Conservation (phyloP, 2,797 vertebrate genomes). For the Myripristis jacobus region DNA sequence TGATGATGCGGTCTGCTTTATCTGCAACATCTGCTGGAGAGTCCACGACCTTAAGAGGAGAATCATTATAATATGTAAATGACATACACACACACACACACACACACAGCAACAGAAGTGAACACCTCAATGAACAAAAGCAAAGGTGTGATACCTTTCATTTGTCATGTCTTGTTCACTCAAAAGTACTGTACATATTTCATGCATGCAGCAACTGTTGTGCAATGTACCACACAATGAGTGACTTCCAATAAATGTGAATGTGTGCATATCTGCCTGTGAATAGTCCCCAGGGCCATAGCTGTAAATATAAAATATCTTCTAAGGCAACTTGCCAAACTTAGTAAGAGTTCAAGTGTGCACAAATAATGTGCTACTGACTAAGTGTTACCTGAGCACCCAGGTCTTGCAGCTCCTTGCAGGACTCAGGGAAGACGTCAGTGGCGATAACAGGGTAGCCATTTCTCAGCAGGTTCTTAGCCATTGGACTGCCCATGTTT, state of each 20-base stretch:
- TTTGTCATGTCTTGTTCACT: conserved; percentile 4
- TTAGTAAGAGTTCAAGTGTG: not conserved
- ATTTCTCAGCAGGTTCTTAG: conserved; percentile 94
- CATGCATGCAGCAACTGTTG: not conserved
- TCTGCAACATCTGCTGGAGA: conserved; percentile 95
- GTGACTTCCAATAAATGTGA: not conserved
- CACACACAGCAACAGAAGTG: not conserved
- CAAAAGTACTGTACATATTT: not conserved
- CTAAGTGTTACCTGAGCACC: conserved; percentile 90
- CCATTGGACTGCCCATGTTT: conserved; percentile 99
- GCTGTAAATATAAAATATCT: not conserved
- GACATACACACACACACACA: not conserved
- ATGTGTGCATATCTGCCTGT: not conserved
- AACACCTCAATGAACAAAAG: conserved; percentile 6
- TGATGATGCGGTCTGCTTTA: conserved; percentile 96
- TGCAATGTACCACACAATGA: not conserved
- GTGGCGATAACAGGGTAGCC: conserved; percentile 95
- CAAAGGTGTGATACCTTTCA: not conserved
- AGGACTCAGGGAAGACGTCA: conserved; percentile 94
- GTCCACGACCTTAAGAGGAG: conserved; percentile 87
- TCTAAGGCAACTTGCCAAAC: not conserved
- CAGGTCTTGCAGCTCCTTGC: conserved; percentile 93
- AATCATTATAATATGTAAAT: conserved; percentile 8
- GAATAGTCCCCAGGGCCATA: not conserved
- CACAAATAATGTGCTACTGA: not conserved